phyloP scores from a whole-genome alignment of 2,797 vertebrate species.

The Myotis vivesi region DNA sequence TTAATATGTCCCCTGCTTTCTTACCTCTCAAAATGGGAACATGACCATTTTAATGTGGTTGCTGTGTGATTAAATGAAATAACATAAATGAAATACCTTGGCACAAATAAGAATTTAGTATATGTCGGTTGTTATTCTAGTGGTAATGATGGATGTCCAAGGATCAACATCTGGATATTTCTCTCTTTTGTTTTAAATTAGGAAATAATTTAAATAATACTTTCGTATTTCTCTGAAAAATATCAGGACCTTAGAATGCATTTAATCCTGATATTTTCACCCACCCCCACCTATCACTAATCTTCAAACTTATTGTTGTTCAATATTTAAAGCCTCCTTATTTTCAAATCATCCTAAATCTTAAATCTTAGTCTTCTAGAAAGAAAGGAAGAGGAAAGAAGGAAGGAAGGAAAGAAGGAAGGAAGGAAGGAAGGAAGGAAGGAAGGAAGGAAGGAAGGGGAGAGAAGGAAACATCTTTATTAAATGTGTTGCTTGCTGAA shows the following conservation, averaged over 20 bases:
- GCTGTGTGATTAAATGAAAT: background rate
- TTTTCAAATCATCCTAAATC: conserved; percentile 17
- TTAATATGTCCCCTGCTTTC: background rate
- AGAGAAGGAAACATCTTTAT: background rate
- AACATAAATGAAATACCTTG: background rate
- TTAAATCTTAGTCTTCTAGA: background rate
- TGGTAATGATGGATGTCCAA: background rate
- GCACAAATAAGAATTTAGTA: background rate
- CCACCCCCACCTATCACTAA: background rate
- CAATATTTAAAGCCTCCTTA: conserved; percentile 25
- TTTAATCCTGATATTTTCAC: conserved; percentile 34
- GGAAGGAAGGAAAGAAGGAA: too few relatives aligned
- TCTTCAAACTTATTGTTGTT: background rate
- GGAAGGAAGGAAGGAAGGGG: too few relatives aligned
- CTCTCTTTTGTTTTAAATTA: conserved; percentile 40
- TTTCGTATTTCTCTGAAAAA: conserved; percentile 48
- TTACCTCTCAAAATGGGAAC: background rate
- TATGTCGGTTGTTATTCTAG: background rate
- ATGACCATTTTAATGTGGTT: background rate
- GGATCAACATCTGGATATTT: background rate
- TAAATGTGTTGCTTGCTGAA: background rate
- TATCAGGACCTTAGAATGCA: conserved; percentile 13
- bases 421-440: background rate
- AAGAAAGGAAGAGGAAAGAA: background rate
- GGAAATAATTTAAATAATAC: conserved; percentile 38